These are phyloP conservation scores for Brachionichthys hirsutus DNA, from an alignment of 2,113 vertebrate species.

Conservation along the genomic window DNA sequence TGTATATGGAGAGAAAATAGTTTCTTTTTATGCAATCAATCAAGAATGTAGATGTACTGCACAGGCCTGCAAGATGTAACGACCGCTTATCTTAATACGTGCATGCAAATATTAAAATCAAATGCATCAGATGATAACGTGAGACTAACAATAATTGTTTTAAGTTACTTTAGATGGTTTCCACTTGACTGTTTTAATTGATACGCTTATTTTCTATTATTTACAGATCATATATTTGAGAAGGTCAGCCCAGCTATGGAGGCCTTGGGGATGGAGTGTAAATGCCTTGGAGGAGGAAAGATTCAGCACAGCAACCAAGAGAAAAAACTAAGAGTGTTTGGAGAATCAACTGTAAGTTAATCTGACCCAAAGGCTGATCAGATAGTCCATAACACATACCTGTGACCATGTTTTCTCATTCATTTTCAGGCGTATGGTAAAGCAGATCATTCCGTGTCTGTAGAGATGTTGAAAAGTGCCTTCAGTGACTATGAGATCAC, in stretches of 20 bases:
- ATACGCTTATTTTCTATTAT: not conserved
- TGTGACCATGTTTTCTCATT: not conserved
- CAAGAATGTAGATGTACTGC: too few species aligned
- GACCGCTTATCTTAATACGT: too few species aligned
- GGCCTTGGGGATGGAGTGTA: conserved; percentile 82
- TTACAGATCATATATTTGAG: conserved; percentile 89
- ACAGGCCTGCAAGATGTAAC: too few species aligned
- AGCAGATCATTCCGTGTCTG: conserved; percentile 86
- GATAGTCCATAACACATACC: not conserved
- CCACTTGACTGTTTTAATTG: not conserved
- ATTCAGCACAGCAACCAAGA: conserved; percentile 86
- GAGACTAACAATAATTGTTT: too few species aligned
- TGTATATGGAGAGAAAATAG: too few species aligned
- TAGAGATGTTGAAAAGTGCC: conserved; percentile 80
- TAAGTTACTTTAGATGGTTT: too few species aligned
- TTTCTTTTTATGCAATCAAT: too few species aligned
- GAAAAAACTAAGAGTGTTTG: conserved; percentile 86
- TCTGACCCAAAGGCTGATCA: not conserved
- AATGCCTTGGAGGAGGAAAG: conserved; percentile 88
- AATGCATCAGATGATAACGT: too few species aligned
- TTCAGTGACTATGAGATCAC: conserved; percentile 84
- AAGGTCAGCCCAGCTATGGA: conserved; percentile 84
- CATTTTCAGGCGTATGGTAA: conserved; percentile 85
- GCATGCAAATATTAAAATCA: too few species aligned
- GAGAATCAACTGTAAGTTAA: conserved; percentile 85